Base-by-base conservation (phyloP, 1,140 invertebrate species). In the Neodiprion lecontei region DNA sequence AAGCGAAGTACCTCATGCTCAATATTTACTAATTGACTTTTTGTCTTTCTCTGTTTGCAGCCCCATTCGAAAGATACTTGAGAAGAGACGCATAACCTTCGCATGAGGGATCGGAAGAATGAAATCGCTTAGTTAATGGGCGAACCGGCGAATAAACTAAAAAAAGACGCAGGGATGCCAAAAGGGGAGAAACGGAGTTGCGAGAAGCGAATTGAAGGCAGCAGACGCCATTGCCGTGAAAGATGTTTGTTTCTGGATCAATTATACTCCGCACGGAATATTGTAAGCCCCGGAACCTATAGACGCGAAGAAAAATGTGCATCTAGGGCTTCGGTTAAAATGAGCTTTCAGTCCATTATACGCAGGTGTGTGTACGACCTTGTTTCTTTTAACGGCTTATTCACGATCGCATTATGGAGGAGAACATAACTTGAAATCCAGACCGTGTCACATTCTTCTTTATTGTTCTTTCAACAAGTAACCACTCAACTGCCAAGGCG, bases 221-320 rank as follows among this genome's bases (percentile, higher is more conserved):
- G 17, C 67, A 69, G 67, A 69, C 21, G 21, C 8, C 11, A 12
- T 69, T 69, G 67, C 50, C 71, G 69, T 79, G 75, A 77, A 78
- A 75, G 50, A 76, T 82, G 81, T 83, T 82, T 80, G 74, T 70
- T 68, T 76, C 72, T 73, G 67, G 72, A 69, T 78, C 76, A 83
- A 83, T 83, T 80, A 77, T 66, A 67, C 73, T 76, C 75, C 76
- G 78, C 77, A 4, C 70, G 0, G 70, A 14, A 71, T 40, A 17
- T n/a, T 71, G 70, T 48, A 5, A 28, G 68, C 14, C 14, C 14
- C 68, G 9, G 9, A 69, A 17, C 23, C 23, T 69, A 9, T 12
- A 61, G 28, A 40, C 28, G 53, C 28, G 9, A 17, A 17, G 53
- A 61, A 61, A 61, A 61, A 61, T 61, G 53, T 14, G 9, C 11